A percentile compares a stretch with the other conserved stretches of the same genome.
These are phyloP conservation scores for Frieseomelitta varia DNA, from an alignment of 1,140 invertebrate genomes.

Conservation along the genomic window DNA sequence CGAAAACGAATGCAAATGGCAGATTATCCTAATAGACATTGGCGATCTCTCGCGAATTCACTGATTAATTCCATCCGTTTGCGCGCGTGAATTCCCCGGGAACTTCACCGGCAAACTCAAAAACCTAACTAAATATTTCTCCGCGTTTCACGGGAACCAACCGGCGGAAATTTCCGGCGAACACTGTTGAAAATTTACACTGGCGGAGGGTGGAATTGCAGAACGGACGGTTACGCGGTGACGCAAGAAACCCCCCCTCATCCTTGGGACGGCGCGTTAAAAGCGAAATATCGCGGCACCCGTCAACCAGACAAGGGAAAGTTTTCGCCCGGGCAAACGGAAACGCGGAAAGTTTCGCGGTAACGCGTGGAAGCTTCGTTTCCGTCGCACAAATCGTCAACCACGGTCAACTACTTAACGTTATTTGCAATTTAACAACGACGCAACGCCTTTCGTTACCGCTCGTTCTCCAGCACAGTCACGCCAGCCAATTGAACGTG, in stretches of 20 bases:
- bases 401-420: conserved; percentile 18
- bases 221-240: neutral
- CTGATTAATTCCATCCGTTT: neutral
- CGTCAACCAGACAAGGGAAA: neutral
- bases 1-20: neutral
- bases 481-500: too few relatives aligned
- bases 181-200: neutral
- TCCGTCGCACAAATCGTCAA: neutral
- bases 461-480: neutral
- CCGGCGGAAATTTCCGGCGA: too few relatives aligned
- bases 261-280: neutral
- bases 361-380: neutral
- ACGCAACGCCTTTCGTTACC: conserved; percentile 5
- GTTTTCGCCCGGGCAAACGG: conserved; percentile 7
- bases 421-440: conserved; percentile 38
- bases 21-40: neutral
- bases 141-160: neutral
- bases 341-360: conserved; percentile 29
- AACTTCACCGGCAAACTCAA: neutral
- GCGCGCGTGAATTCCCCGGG: neutral
- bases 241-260: neutral
- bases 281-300: neutral
- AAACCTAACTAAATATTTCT: neutral
- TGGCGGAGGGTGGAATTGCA: neutral
- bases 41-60: neutral